Evolutionary conservation across 2,797 vertebrate species (phyloP).

Genomic region (Odontamblyopus rebecca): DNA sequence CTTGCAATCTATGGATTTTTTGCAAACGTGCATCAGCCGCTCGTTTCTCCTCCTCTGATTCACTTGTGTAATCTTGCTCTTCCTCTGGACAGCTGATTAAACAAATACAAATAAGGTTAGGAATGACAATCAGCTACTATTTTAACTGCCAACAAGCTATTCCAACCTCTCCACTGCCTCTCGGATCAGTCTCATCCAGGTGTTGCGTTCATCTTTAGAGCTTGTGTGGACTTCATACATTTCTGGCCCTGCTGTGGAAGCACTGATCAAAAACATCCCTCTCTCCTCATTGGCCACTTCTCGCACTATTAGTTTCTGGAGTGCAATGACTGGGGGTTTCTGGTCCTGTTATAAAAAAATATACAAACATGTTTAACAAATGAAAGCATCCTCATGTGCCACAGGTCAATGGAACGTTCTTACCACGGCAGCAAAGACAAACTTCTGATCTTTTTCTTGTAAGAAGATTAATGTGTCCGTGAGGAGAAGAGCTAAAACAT

Average conservation of each 20-base stretch:
- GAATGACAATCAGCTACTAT: background rate
- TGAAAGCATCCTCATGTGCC: background rate
- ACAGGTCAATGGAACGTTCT: conserved; percentile 34
- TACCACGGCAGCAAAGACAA: conserved; percentile 92
- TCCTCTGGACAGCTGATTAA: conserved; percentile 88
- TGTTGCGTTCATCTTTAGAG: conserved; percentile 91
- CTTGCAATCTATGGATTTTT: conserved; percentile 90
- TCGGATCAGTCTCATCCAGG: conserved; percentile 93
- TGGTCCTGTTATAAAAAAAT: conserved; percentile 81
- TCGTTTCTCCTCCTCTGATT: conserved; percentile 89
- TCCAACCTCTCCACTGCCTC: conserved; percentile 91
- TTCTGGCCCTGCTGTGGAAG: conserved; percentile 89
- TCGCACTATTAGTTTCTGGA: conserved; percentile 95
- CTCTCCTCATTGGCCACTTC: conserved; percentile 95
- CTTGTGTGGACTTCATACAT: conserved; percentile 95
- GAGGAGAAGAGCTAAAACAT: conserved; percentile 89
- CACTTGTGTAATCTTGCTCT: conserved; percentile 83
- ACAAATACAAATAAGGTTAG: background rate
- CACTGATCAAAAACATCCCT: conserved; percentile 96
- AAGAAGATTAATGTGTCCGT: conserved; percentile 90
- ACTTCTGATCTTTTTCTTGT: conserved; percentile 98
- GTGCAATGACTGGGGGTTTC: conserved; percentile 92
- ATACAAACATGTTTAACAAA: background rate
- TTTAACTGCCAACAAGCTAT: background rate
- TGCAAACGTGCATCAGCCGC: conserved; percentile 84